These are phyloP conservation scores for Tachypleus tridentatus DNA, from an alignment of 1,140 invertebrate species.

Conservation along the genomic window DNA sequence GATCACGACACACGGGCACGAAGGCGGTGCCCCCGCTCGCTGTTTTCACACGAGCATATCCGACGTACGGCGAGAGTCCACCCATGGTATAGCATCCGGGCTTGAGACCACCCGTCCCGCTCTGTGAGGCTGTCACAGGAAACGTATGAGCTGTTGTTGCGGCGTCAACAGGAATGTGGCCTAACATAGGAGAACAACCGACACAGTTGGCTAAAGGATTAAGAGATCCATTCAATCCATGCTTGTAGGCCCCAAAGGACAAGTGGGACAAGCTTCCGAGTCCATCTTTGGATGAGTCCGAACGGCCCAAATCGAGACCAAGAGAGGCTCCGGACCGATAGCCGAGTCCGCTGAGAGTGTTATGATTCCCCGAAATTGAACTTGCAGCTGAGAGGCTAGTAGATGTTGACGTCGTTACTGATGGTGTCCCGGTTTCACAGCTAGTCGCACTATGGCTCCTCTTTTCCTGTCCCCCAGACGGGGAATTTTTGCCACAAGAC, in stretches of 20 bases:
- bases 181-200: constrained; percentile 22
- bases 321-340: constrained; percentile 17
- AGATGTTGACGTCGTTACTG: constrained; percentile 1
- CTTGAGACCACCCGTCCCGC: constrained; percentile 12
- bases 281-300: constrained; percentile 18
- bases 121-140: constrained; percentile 9
- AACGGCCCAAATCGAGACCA: constrained; percentile 15
- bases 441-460: constrained; percentile 15
- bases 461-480: constrained; percentile 14
- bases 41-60: constrained; percentile 81
- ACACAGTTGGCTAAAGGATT: constrained; percentile 16
- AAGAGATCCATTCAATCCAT: constrained; percentile 6
- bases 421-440: neutral
- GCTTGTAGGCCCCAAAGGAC: constrained; percentile 17
- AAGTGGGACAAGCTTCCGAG: constrained; percentile 9
- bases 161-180: constrained; percentile 24
- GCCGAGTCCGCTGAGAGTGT: constrained; percentile 22
- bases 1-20: constrained; percentile 88
- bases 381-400: constrained; percentile 4
- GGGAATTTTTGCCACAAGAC: constrained; percentile 20
- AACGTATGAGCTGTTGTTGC: constrained; percentile 12
- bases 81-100: constrained; percentile 20
- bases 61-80: constrained; percentile 40
- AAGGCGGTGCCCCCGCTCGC: constrained; percentile 75
- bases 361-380: constrained; percentile 17